Base-by-base conservation (phyloP, 2,888 invertebrate species). In the Drosophila anceps region DNA sequence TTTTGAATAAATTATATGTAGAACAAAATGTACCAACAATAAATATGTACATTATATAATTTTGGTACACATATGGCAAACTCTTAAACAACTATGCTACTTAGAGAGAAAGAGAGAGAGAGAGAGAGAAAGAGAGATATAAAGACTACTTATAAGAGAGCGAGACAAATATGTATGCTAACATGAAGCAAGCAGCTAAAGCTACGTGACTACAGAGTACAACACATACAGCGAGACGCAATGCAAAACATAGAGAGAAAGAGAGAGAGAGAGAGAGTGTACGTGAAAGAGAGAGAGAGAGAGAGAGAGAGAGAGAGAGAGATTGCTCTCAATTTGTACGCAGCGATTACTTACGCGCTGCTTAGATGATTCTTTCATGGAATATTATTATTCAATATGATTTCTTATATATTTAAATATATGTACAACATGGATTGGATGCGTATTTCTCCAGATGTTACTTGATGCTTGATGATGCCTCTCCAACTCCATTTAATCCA, bases 321-420 rank as follows among this genome's bases (percentile, higher is more conserved):
- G 50, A 15, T 37, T n/a, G 8, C 57, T 43, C 35, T 33, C 57
- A 55, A 39, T 18, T 37, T 9, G 4, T 69, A 41, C 33, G 64
- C 71, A 81, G 78, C 78, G 68, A 63, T 68, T 79, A 84, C 84
- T 84, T 84, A 84, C 84, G 48, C 79, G 73, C 78, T 69, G 78
- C 86, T 72, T 27, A 46, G 46, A 72, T 73, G 71, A 66, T 59
- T 64, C 69, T 69, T 76, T 59, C 72, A 76, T 67, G 76, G 70
- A 65, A 27, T 59, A 43, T 57, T 59, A 35, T 51, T 44, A 15
- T 48, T 80, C 61, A 35, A 60, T 41, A 71, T 78, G 81, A 76
- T 41, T 69, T 69, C 39, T 69, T 83, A 88, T 89, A 67, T 76
- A 83, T n/a, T n/a, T n/a, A n/a, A n/a, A n/a, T 79, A 88, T 81